Base-by-base conservation (phyloP, 2,888 invertebrate genomes). In the Rhogogaster chlorosoma region DNA sequence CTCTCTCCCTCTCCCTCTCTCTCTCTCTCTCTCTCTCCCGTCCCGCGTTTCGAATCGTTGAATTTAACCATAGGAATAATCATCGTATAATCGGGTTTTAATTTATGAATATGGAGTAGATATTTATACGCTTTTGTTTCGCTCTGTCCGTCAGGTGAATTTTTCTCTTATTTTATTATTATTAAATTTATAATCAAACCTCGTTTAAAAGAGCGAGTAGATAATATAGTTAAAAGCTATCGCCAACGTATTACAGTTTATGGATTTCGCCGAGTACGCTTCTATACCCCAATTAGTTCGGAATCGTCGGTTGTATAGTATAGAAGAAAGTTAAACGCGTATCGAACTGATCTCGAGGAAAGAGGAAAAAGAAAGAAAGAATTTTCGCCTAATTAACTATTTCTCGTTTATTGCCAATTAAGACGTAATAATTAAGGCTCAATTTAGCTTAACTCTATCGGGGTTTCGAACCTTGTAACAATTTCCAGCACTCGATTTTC, bases 331-430 rank as follows among this genome's bases (percentile, higher is more conserved):
- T 67, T 67, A 0, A 67, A 29, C 67, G 26, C 61, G 12, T 26
- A 26, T 45, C 45, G 45, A 22, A 61, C 12, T 29, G 61, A 61
- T 12, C 26, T 61, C 2, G 5, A 29, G 26, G 0, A 4, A 53
- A 22, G n/a, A 6, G 22, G 2, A 57, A 7, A 57, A 4, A n/a
- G 6, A 53, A n/a, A n/a, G 0, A 53, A 53, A n/a, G n/a, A 53
- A 3, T n/a, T 67, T 61, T 22, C 61, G 22, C 26, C 32, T 67
- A 32, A 67, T 67, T 67, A 32, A 32, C 67, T 4, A 67, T 67
- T 67, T 12, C 32, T 67, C 12, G 15, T 67, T 67, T 67, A 67
- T 67, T 67, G 67, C 67, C 67, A 67, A 32, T 67, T 67, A 67
- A 1, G 15, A 12, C 32, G 67, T 32, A 67, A 67, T 32, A 9